phyloP scores from a whole-genome alignment of 2,113 vertebrate genomes.

The cattle (Bos taurus) region ARS-UCD2.0 NC_037334.1:94252501-94253000 shows the following conservation, averaged over 20 bases:
- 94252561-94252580: neutral
- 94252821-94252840: neutral
- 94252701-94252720: neutral
- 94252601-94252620: neutral
- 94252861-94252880: neutral
- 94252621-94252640: neutral
- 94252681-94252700: neutral
- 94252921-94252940: neutral
- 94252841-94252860: neutral
- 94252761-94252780: neutral
- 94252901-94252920: neutral
- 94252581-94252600: fast-evolving
- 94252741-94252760: neutral
- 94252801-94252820: neutral
- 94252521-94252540: neutral
- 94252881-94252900: neutral
- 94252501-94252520: neutral
- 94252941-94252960: neutral
- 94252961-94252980: neutral
- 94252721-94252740: neutral
- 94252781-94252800: neutral
- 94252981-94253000: neutral
- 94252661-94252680: neutral
- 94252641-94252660: too few species aligned
- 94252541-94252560: fast-evolving